Conservation (phyloP, 2,888 invertebrate genomes). For the Mesorhabditis sp. region DNA sequence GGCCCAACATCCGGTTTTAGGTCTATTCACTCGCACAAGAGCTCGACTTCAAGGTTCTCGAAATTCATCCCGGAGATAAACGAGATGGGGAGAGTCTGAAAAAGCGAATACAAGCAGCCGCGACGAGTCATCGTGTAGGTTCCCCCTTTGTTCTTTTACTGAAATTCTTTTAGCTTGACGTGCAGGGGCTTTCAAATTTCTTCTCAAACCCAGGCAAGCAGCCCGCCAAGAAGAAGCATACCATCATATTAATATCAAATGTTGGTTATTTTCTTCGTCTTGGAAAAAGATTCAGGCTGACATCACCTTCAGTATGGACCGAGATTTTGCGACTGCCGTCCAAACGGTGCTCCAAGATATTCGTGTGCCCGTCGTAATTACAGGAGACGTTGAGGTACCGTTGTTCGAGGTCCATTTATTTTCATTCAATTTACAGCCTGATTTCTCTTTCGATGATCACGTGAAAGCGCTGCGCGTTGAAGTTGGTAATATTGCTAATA, state of each 20-base stretch:
- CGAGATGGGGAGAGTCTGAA: conserved; percentile 1
- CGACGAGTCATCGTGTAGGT: not conserved
- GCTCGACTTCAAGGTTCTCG: not conserved
- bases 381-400: not conserved
- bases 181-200: not conserved
- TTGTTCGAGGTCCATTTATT: not conserved
- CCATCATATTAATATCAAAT: not conserved
- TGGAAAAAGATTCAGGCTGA: not conserved
- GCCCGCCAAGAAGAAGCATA: not conserved
- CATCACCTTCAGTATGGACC: not conserved
- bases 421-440: not conserved
- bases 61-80: conserved; percentile 1
- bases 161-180: not conserved
- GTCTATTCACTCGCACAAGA: not conserved
- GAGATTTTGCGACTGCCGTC: not conserved
- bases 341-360: not conserved
- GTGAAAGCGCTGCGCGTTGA: too few relatives aligned
- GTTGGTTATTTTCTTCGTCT: not conserved
- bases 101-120: not conserved
- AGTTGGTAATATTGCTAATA: too few relatives aligned
- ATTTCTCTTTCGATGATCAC: too few relatives aligned
- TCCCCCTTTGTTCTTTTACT: not conserved
- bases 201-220: not conserved
- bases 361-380: not conserved
- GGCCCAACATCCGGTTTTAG: not conserved